Evolutionary conservation across 2,888 invertebrate species (phyloP), one percentile per base, ranked within the genome.

Genomic region (Schrankia costaestrigalis): DNA sequence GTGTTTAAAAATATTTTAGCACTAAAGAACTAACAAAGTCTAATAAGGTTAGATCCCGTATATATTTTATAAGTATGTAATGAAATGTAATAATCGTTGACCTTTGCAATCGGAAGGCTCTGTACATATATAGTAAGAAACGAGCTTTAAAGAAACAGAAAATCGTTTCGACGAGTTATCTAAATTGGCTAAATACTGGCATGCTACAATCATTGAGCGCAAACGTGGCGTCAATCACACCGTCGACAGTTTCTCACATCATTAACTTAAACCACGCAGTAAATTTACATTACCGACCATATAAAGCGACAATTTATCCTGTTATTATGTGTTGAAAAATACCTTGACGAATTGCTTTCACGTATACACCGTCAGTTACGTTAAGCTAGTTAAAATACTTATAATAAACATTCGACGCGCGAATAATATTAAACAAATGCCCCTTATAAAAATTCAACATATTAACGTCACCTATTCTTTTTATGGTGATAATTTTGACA

Each of bases 361-460:
- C 68, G 71, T 55, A 51, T 23, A 11, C 33, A 13, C 14, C 11
- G n/a, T n/a, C n/a, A 41, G 32, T 26, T 30, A 49, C 47, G 52
- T 23, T 24, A 23, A n/a, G n/a, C n/a, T n/a, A n/a, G n/a, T n/a
- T n/a, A n/a, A n/a, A n/a, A n/a, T n/a, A n/a, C n/a, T n/a, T n/a
- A n/a, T n/a, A n/a, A n/a, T n/a, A n/a, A n/a, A n/a, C n/a, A 29
- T 26, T 35, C 46, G 45, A 54, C 73, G 71, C 65, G 71, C 57
- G 56, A 62, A 65, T 71, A 76, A 69, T 78, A 71, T 63, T 73
- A 77, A 79, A 65, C 51, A 56, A 42, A 66, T 63, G 60, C 68
- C 60, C 43, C 54, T 3, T 24, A 6, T 63, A 54, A 57, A 57
- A 33, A n/a, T n/a, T n/a, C n/a, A n/a, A 43, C 46, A 39, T 36